phyloP scores from a whole-genome alignment of 2,888 invertebrate genomes.

The Macroteleia sp. region DNA sequence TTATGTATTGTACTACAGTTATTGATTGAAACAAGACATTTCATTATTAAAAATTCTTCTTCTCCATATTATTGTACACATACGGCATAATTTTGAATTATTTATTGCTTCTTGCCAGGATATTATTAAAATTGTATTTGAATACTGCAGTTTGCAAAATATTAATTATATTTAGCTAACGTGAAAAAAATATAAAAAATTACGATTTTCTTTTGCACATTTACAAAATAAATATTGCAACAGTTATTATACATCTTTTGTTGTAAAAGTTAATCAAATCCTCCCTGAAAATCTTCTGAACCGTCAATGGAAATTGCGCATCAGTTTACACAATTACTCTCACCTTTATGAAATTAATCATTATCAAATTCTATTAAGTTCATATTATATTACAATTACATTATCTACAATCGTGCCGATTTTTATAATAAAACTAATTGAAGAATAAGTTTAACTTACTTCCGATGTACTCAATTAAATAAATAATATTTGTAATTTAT shows the following conservation, averaged over 20 bases:
- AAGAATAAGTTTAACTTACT: background rate
- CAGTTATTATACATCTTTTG: background rate
- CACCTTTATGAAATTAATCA: background rate
- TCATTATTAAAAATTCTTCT: no score
- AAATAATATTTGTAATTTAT: background rate
- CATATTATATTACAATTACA: conserved; percentile 11
- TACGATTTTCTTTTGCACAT: no score
- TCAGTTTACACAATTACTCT: background rate
- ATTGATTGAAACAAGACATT: no score
- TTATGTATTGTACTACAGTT: no score
- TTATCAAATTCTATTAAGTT: background rate
- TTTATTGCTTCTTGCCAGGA: no score
- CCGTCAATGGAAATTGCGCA: background rate
- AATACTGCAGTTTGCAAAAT: no score
- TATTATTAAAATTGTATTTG: no score
- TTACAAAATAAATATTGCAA: conserved; percentile 4
- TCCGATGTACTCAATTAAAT: background rate
- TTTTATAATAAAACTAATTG: background rate
- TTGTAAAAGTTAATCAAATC: background rate
- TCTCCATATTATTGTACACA: no score
- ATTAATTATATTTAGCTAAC: no score
- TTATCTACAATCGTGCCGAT: conserved; percentile 1
- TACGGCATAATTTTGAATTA: no score
- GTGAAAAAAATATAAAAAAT: no score
- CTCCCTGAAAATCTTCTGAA: conserved; percentile 16